Conservation (phyloP, 2,113 vertebrate species). For the Corythornis cristatus region DNA sequence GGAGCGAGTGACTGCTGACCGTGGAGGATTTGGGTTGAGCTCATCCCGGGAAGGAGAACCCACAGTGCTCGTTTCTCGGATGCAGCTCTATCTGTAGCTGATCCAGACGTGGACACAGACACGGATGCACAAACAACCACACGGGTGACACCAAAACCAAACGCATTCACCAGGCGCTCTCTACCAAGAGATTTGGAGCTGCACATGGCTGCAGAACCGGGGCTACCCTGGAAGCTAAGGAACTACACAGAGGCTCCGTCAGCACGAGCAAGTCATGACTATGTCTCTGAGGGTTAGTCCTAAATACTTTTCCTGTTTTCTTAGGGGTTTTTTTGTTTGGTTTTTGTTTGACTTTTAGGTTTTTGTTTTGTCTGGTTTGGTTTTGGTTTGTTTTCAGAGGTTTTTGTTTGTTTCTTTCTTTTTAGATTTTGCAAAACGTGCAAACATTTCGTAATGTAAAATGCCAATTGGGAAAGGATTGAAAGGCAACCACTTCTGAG, state of each 20-base stretch:
- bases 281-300: slow-evolving; percentile 35
- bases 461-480: neutral
- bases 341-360: neutral
- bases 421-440: neutral
- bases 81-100: slow-evolving; percentile 30
- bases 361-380: neutral
- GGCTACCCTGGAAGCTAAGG: neutral
- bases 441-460: neutral
- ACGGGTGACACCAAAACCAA: slow-evolving; percentile 61
- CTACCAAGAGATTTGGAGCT: slow-evolving; percentile 7
- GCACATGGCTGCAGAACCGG: slow-evolving; percentile 9
- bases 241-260: slow-evolving; percentile 29
- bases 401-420: neutral
- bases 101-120: slow-evolving; percentile 59
- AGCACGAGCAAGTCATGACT: slow-evolving; percentile 5
- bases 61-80: neutral
- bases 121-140: slow-evolving; percentile 57
- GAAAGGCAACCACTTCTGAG: neutral
- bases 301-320: neutral
- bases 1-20: neutral
- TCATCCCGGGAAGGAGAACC: neutral
- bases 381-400: neutral
- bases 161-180: slow-evolving; percentile 50
- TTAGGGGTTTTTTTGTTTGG: neutral
- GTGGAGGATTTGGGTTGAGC: neutral